Base-by-base conservation (phyloP, 2,888 invertebrate genomes). In the Spisula subtruncata region DNA sequence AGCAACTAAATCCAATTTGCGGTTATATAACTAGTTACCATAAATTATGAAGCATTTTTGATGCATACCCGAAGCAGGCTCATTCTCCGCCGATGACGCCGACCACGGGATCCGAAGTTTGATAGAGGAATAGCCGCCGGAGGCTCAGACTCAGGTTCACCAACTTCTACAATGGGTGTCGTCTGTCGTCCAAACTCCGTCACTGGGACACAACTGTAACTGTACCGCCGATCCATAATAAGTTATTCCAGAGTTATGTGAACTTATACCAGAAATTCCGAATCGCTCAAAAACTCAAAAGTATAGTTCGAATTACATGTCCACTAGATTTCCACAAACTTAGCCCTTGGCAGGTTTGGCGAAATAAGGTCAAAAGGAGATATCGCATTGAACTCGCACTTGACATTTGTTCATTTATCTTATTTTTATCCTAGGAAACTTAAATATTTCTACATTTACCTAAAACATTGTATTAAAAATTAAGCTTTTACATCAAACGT, bases 31-130 rank as follows among this genome's bases (percentile, higher is more conserved):
- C 60, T 66, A 66, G 8, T 66, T 66, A 66, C 60, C 60, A 20
- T 25, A 66, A 66, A 10, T 6, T 66, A 25, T 66, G 29, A 35
- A 75, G 35, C 75, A 75, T 16, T n/a, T n/a, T 32, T 75, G 14
- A 75, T 75, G 12, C 83, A 56, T 83, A 83, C 83, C 83, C 83
- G 60, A 25, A 83, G 66, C 41, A 83, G 5, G 25, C 83, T 83
- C 46, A 83, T 41, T 46, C 83, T 41, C 6, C 83, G 41, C 5
- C 56, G 41, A 46, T 66, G 83, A n/a, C 56, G 60, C 18, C 83
- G 60, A 14, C 83, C 83, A 10, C 46, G 16, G 0, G 60, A 2
- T 35, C 83, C 56, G 35, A 83, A 75, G 20, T 75, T 18, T 18
- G 29, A 16, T 16, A 75, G 32, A 35, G 75, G 75, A 75, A 35